phyloP scores from a whole-genome alignment of 2,797 vertebrate genomes.

The Cirrhinus molitorella region DNA sequence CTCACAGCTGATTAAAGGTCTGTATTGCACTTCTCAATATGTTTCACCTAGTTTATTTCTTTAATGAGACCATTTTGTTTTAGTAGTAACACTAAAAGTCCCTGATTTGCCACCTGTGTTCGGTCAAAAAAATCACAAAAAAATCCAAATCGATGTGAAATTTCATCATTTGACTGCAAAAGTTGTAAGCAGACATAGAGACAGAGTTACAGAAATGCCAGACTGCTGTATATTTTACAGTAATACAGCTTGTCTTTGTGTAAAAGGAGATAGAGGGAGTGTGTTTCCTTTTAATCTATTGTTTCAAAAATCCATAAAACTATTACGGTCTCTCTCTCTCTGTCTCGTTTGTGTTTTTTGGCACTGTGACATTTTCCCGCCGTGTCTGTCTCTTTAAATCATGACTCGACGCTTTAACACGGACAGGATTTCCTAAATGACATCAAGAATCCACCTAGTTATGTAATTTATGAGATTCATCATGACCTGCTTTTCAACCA shows the following conservation, averaged over 20 bases:
- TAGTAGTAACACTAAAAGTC: not conserved
- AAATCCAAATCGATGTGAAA: not conserved
- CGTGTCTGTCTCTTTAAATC: constrained; percentile 42
- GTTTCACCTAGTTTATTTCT: not conserved
- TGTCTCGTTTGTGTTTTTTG: constrained; percentile 24
- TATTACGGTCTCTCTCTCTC: constrained; percentile 6
- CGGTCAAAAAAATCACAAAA: too few relatives aligned
- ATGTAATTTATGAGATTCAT: constrained; percentile 55
- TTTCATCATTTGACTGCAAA: not conserved
- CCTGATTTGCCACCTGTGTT: not conserved
- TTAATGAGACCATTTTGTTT: not conserved
- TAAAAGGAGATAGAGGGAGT: not conserved
- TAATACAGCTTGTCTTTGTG: not conserved
- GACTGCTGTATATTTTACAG: not conserved
- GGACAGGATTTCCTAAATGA: constrained; percentile 68
- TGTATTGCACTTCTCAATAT: not conserved
- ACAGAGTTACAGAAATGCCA: not conserved
- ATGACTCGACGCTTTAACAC: constrained; percentile 35
- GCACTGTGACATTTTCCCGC: not conserved
- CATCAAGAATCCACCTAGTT: constrained; percentile 66
- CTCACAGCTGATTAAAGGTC: not conserved
- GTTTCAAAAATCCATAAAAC: constrained; percentile 13
- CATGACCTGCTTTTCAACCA: constrained; percentile 12
- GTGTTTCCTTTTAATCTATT: constrained; percentile 2
- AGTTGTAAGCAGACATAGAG: not conserved